Conservation (phyloP, 2,797 vertebrate genomes). For the Epinephelus awoara region DNA sequence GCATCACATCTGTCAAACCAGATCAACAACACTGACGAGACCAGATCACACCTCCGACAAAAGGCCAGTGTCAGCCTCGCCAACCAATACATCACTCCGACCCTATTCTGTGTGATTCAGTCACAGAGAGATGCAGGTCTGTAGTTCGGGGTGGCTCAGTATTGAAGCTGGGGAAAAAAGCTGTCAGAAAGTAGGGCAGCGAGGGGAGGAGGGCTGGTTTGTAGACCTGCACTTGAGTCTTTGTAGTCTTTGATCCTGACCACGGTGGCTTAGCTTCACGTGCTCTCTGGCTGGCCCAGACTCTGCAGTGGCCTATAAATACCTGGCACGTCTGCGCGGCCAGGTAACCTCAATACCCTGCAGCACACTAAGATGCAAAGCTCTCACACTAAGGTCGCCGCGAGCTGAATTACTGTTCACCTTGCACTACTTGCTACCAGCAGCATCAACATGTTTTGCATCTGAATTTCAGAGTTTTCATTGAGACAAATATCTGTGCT, state of each 20-base stretch:
- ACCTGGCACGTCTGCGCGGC: conserved; percentile 32
- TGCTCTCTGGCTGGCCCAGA: conserved; percentile 37
- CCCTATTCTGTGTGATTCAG: conserved; percentile 27
- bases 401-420: not conserved
- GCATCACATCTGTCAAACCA: not conserved
- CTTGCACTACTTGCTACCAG: not conserved
- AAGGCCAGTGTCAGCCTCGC: not conserved
- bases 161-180: conserved; percentile 13
- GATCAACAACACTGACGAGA: not conserved
- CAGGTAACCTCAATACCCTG: conserved; percentile 59
- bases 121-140: conserved; percentile 30
- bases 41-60: not conserved
- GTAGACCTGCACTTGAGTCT: conserved; percentile 53
- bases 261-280: conserved; percentile 55
- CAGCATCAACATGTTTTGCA: not conserved
- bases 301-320: conserved; percentile 62
- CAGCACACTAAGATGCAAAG: not conserved
- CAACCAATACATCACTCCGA: conserved; percentile 29
- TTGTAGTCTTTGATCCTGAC: conserved; percentile 72
- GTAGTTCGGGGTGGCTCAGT: conserved; percentile 32
- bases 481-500: not conserved
- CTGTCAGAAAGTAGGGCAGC: conserved; percentile 76
- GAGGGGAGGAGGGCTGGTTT: conserved; percentile 46
- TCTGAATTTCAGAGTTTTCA: no score
- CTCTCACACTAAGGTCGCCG: not conserved